Conservation (phyloP, 2,797 vertebrate species). For the Parauchenoglanis punctatus region DNA sequence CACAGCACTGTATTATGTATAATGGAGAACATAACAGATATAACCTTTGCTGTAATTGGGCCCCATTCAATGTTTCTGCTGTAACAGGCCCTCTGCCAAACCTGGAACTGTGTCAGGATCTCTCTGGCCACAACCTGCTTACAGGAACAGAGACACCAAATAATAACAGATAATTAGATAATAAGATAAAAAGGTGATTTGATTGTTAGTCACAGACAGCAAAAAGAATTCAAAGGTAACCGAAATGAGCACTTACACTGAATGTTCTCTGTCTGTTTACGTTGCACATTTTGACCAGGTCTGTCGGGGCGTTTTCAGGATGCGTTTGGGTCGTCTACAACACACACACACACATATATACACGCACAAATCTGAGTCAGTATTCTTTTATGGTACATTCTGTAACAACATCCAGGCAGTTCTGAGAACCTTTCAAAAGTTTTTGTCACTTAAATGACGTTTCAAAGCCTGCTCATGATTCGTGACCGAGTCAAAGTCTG, state of each 20-base stretch:
- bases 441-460: neutral
- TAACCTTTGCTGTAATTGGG: constrained; percentile 61
- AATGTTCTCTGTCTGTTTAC: constrained; percentile 58
- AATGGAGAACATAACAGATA: neutral
- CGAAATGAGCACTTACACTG: constrained; percentile 52
- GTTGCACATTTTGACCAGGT: constrained; percentile 42
- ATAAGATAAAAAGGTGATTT: neutral
- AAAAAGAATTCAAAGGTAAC: neutral
- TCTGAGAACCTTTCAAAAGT: neutral
- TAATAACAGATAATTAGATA: neutral
- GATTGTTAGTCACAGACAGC: neutral
- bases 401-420: neutral
- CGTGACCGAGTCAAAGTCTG: neutral
- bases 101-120: constrained; percentile 60
- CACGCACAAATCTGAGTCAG: constrained; percentile 36
- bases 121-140: constrained; percentile 59
- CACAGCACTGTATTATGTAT: too few relatives aligned
- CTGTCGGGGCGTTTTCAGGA: constrained; percentile 22
- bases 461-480: neutral
- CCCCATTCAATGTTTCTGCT: constrained; percentile 63
- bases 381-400: constrained; percentile 6
- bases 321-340: constrained; percentile 39
- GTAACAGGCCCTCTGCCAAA: constrained; percentile 62
- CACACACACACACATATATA: constrained; percentile 42
- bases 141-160: neutral